Base-by-base conservation (phyloP, 2,113 vertebrate species). In the Phoxinus phoxinus region DNA sequence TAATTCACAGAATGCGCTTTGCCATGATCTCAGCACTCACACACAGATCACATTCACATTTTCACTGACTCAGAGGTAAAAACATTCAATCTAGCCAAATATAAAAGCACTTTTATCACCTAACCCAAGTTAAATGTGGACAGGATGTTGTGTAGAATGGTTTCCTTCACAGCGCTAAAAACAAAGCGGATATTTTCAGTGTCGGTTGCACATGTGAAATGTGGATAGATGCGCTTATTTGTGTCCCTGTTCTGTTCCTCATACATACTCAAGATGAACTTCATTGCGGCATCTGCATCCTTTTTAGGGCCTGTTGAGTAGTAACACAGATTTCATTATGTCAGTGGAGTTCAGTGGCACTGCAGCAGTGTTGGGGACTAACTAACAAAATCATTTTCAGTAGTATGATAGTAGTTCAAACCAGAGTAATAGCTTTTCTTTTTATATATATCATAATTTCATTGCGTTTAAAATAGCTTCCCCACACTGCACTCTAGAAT, bases 181-280 rank as follows among this genome's bases (percentile, higher is more conserved):
- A 97, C 94, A 0, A 95, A 91, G 41, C 90, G 76, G 85, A 95
- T 97, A 78, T 98, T 97, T 86, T 97, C 93, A 0, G 96, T 98
- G 91, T 97, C 96, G 0, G 96, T 97, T 46, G 96, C 95, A n/a
- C 96, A 97, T 4, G 96, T 97, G 91, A 95, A 97, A 91, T 97
- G 95, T 1, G 90, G 90, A 84, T 96, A 97, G 76, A 97, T 95
- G 25, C 87, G 85, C 86, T 95, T 96, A 15, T 93, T 90, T 53
- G 92, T 95, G 19, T 93, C 93, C 0, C 88, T 84, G 84, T 96
- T 95, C 84, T 92, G 91, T 30, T 95, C 91, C 89, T 92, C 84
- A 58, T 95, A 97, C 87, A 96, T 94, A 72, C 94, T 91, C 84
- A 95, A 88, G 91, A 98, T 97, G 88, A 97, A 98, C 67, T 95